Conservation (phyloP, 2,888 invertebrate genomes). For the Luffia ferchaultella region DNA sequence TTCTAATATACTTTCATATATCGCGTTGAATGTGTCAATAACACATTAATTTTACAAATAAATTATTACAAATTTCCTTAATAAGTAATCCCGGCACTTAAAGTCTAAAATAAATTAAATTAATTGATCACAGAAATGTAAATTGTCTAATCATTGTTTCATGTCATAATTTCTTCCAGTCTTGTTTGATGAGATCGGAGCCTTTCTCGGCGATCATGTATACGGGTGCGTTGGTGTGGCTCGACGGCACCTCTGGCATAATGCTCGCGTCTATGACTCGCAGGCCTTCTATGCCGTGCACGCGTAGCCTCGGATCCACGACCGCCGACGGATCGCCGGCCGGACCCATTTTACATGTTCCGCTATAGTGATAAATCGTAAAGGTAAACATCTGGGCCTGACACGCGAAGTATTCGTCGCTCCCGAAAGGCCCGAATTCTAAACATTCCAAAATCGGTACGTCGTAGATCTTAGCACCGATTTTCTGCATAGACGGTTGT, state of each 20-base stretch:
- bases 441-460: slow-evolving; percentile 69
- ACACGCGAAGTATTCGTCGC: slow-evolving; percentile 76
- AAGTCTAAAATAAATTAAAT: neutral
- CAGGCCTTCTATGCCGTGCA: slow-evolving; percentile 72
- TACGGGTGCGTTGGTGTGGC: slow-evolving; percentile 79
- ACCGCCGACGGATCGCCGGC: slow-evolving; percentile 65
- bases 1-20: no score
- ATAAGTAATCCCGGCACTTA: no score
- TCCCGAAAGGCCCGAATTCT: slow-evolving; percentile 58
- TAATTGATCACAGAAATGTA: neutral
- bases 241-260: slow-evolving; percentile 80
- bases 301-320: slow-evolving; percentile 68
- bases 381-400: slow-evolving; percentile 71
- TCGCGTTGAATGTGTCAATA: no score
- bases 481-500: slow-evolving; percentile 64
- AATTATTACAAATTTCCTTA: no score
- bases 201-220: slow-evolving; percentile 87
- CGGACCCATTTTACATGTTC: slow-evolving; percentile 74
- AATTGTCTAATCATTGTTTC: neutral
- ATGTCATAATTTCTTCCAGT: slow-evolving; percentile 25
- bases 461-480: slow-evolving; percentile 67
- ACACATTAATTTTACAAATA: neutral
- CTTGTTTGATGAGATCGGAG: slow-evolving; percentile 73
- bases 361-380: slow-evolving; percentile 75
- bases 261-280: slow-evolving; percentile 82